phyloP scores from a whole-genome alignment of 1,140 invertebrate species.

The Eufriesea mexicana region DNA sequence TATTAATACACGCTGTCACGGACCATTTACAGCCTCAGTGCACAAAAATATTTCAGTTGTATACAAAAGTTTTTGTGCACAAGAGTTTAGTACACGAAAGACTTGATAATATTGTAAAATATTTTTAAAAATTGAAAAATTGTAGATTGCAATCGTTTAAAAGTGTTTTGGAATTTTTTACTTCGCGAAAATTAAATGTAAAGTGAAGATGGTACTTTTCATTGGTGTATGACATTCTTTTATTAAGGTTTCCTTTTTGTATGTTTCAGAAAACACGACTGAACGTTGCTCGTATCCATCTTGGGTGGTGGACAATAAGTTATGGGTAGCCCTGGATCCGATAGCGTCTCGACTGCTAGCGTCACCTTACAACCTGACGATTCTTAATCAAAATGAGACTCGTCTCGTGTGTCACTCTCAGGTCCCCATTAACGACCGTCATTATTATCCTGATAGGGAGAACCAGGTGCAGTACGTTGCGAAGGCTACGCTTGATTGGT shows the following conservation, averaged over 20 bases:
- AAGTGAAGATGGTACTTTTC: too few species aligned
- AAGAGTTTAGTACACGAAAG: too few species aligned
- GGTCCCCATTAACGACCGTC: conserved; percentile 56
- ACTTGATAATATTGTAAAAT: too few species aligned
- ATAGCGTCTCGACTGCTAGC: conserved; percentile 70
- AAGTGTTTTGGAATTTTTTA: too few species aligned
- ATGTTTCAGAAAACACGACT: conserved; percentile 68
- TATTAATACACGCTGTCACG: too few species aligned
- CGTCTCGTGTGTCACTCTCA: conserved; percentile 71
- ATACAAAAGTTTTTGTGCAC: too few species aligned
- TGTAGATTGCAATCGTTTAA: too few species aligned
- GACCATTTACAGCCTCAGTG: too few species aligned
- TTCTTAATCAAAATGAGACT: conserved; percentile 76
- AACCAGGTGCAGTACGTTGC: conserved; percentile 71
- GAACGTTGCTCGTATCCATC: conserved; percentile 69
- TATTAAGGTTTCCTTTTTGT: not conserved
- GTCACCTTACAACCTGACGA: conserved; percentile 74
- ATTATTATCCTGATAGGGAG: conserved; percentile 56
- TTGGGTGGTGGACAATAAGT: conserved; percentile 71
- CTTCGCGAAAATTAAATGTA: too few species aligned
- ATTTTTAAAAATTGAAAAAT: too few species aligned
- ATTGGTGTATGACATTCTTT: too few species aligned
- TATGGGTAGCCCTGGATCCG: conserved; percentile 76
- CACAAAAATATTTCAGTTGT: too few species aligned
- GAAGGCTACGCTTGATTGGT: conserved; percentile 76